Base-by-base conservation (phyloP, 2,113 vertebrate genomes). In the Fulica atra region DNA sequence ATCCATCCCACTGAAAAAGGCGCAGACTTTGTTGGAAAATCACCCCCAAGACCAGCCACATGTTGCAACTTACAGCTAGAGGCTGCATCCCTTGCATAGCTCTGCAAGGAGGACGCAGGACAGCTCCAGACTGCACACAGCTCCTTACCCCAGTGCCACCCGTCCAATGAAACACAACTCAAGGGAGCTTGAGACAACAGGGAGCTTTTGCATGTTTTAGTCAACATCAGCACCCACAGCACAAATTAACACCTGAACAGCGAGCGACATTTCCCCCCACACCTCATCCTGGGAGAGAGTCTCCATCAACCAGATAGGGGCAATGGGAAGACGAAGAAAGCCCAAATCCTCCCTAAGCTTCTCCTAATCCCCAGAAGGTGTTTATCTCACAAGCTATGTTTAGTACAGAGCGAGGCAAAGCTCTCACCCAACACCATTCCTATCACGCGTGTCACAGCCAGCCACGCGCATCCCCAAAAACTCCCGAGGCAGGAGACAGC, bases 381-480 rank as follows among this genome's bases (percentile, higher is more conserved):
- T 94, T 96, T 94, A 92, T 94, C 89, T 72, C 85, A 2, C n/a
- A 14, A 92, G 70, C 87, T 92, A 84, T 88, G 92, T 95, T 91
- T 92, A 96, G 92, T 28, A 4, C 73, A 57, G 69, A 92, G 63
- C 36, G 2, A 87, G 84, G 82, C 68, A 81, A 59, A 89, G 86
- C 51, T 83, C 89, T 9, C 0, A 17, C 90, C 69, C 85, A 60
- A 64, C 91, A 38, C 50, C 90, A 68, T 97, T 96, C 95, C 89
- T 88, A 17, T 65, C 33, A 0, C 63, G 4, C 16, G n/a, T 72
- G 87, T 96, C 93, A 93, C 16, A 0, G 78, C 60, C 88, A 85
- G 89, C 82, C 88, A 95, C 44, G 1, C 64, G 31, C 83, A 65
- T 38, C 85, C 88, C 88, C 88, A 89, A 84, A 76, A 90, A 54